These are phyloP conservation scores for Cephus sareptanus DNA, from an alignment of 2,888 invertebrate genomes.

Conservation along the genomic window DNA sequence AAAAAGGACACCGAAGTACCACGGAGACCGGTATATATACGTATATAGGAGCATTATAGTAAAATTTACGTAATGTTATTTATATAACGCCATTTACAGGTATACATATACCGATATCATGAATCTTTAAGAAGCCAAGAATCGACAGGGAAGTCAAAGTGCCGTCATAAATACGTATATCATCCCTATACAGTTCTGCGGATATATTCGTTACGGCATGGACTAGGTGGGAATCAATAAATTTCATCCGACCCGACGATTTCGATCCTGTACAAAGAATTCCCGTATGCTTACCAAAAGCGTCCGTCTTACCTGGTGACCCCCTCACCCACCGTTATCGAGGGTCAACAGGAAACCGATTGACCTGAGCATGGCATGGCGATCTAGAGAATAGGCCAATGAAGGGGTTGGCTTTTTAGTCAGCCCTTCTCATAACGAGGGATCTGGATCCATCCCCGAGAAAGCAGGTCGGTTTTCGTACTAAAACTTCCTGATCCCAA, in stretches of 20 bases:
- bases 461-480: not conserved
- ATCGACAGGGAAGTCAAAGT: not conserved
- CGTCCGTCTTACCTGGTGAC: not conserved
- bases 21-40: too few species aligned
- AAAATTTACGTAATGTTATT: constrained; percentile 17
- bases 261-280: not conserved
- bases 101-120: constrained; percentile 4
- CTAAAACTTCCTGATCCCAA: not conserved
- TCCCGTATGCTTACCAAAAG: not conserved
- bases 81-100: constrained; percentile 12
- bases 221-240: not conserved
- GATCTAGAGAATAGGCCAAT: not conserved
- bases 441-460: not conserved
- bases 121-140: not conserved
- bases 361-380: not conserved
- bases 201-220: not conserved
- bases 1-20: not conserved
- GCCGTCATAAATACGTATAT: not conserved
- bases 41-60: constrained; percentile 1
- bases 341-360: not conserved
- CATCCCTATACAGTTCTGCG: not conserved
- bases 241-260: not conserved
- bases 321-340: not conserved
- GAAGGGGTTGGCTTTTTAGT: not conserved
- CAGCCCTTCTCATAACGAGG: not conserved